Evolutionary conservation across 2,797 vertebrate genomes (phyloP).

Genomic region (Tiaroga cobitis): DNA sequence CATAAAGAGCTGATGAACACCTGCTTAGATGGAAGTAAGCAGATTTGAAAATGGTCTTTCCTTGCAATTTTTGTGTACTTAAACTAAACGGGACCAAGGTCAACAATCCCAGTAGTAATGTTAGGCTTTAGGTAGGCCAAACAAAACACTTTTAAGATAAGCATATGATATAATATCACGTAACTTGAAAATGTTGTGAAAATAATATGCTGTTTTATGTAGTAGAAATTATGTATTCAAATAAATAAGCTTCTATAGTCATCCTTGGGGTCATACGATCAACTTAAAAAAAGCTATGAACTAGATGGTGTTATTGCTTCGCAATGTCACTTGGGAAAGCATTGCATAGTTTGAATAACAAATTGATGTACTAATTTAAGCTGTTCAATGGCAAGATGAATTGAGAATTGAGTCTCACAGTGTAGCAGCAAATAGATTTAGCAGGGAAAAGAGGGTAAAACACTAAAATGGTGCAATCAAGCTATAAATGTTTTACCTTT

Average conservation of each 20-base stretch:
- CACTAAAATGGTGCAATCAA: not conserved
- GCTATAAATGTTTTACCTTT: not conserved
- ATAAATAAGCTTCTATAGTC: not conserved
- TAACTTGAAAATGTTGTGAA: not conserved
- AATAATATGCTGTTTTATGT: not conserved
- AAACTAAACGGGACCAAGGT: not conserved
- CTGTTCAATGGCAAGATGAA: not conserved
- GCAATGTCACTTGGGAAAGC: not conserved
- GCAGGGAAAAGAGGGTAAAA: not conserved
- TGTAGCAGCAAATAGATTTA: not conserved
- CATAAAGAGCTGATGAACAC: slow-evolving; percentile 2
- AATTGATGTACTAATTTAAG: not conserved
- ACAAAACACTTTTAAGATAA: not conserved
- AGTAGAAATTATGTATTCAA: not conserved
- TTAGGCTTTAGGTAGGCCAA: not conserved
- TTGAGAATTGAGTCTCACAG: no score
- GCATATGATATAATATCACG: not conserved
- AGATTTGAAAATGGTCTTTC: not conserved
- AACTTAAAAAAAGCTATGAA: not conserved
- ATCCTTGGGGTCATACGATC: not conserved
- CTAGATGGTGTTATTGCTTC: not conserved
- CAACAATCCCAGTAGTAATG: not conserved
- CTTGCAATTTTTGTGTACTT: not conserved
- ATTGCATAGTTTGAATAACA: slow-evolving; percentile 3
- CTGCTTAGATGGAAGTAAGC: not conserved